These are phyloP conservation scores for Butorides virescens DNA, from an alignment of 2,113 vertebrate genomes.

Conservation along the genomic window DNA sequence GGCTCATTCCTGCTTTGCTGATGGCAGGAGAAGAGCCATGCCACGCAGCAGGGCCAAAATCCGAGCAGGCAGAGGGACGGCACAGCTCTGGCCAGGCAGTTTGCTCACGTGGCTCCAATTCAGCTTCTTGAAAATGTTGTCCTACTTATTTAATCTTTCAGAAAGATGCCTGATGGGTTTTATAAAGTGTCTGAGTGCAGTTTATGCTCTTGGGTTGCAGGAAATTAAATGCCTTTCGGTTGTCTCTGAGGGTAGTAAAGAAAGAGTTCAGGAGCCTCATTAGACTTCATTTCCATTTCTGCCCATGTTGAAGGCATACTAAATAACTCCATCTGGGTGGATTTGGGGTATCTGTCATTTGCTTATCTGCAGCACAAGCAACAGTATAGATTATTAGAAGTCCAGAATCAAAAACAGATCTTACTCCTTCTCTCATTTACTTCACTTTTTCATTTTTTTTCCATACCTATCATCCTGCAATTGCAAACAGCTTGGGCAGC, in stretches of 20 bases:
- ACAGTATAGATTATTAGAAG: background rate
- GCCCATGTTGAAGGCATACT: background rate
- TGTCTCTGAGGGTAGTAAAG: constrained; percentile 17
- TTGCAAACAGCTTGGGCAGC: background rate
- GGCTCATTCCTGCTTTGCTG: background rate
- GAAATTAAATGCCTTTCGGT: constrained; percentile 11
- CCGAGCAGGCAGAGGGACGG: background rate
- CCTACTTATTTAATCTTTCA: constrained; percentile 16
- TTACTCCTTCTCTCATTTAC: background rate
- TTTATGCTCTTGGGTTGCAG: constrained; percentile 24
- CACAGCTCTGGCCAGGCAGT: background rate
- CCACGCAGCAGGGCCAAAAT: fast-evolving
- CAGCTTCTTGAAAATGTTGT: background rate
- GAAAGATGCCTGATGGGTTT: background rate
- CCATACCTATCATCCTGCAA: background rate
- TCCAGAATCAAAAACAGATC: background rate
- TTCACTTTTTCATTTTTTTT: background rate
- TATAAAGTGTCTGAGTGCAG: background rate
- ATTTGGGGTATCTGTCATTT: background rate
- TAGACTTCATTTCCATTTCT: constrained; percentile 47
- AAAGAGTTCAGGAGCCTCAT: constrained; percentile 31
- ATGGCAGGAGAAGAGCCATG: fast-evolving
- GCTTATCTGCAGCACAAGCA: background rate
- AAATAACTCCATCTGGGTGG: constrained; percentile 7
- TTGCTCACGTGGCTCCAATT: background rate